phyloP scores from a whole-genome alignment of 2,113 vertebrate genomes.

The Mystacornis crossleyi region DNA sequence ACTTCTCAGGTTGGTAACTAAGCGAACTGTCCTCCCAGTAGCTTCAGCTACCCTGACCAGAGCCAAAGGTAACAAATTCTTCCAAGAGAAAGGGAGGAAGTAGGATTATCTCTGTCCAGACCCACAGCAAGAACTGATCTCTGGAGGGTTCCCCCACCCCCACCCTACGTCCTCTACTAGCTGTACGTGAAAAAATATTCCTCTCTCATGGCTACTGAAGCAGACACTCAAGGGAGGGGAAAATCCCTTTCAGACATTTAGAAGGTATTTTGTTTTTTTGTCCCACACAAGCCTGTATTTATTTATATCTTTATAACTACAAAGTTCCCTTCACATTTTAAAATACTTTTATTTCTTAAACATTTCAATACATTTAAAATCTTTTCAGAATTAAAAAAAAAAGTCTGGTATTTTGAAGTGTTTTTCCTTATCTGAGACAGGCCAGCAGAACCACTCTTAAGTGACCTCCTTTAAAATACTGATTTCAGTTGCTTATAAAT shows the following conservation, averaged over 20 bases:
- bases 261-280: not conserved
- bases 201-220: constrained; percentile 16
- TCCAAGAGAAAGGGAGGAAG: constrained; percentile 32
- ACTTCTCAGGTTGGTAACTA: not conserved
- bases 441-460: not conserved
- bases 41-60: not conserved
- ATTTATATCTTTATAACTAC: not conserved
- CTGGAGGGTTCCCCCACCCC: not conserved
- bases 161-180: not conserved
- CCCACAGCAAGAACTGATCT: not conserved
- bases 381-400: not conserved
- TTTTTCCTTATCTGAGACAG: not conserved
- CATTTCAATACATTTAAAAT: not conserved
- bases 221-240: not conserved
- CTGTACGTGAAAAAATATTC: constrained; percentile 38
- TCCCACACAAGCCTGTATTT: not conserved
- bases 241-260: constrained; percentile 1
- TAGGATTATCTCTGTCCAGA: constrained; percentile 14
- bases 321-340: not conserved
- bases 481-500: not conserved
- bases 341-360: not conserved
- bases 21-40: not conserved
- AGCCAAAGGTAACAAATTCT: constrained; percentile 32
- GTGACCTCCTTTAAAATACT: not conserved
- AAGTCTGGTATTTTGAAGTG: not conserved